phyloP scores from a whole-genome alignment of 2,888 invertebrate species.

The Exocentrus adspersus region DNA sequence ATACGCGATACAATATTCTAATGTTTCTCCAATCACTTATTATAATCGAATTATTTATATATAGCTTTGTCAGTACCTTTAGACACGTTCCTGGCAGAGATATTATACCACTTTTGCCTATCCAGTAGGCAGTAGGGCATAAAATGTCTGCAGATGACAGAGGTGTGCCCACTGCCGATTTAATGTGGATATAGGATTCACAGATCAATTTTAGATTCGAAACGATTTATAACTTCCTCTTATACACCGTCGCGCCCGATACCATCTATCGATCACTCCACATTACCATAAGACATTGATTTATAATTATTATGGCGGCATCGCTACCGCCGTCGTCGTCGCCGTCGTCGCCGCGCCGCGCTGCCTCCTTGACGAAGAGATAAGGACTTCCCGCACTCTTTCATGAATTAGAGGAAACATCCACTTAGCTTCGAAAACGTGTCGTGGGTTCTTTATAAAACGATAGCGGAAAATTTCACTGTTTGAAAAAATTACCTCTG shows the following conservation, averaged over 20 bases:
- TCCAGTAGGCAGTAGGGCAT: slow-evolving; percentile 27
- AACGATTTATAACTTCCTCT: slow-evolving; percentile 65
- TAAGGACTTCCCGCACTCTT: slow-evolving; percentile 41
- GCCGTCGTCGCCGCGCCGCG: slow-evolving; percentile 46
- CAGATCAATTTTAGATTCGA: slow-evolving; percentile 64
- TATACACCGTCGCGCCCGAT: slow-evolving; percentile 57
- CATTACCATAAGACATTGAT: slow-evolving; percentile 65
- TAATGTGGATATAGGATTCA: slow-evolving; percentile 62
- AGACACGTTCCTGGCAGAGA: not conserved
- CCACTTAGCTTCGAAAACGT: slow-evolving; percentile 36
- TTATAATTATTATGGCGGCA: slow-evolving; percentile 65
- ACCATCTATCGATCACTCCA: slow-evolving; percentile 63
- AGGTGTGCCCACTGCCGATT: slow-evolving; percentile 59
- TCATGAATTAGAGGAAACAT: slow-evolving; percentile 50
- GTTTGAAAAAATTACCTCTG: too few species aligned
- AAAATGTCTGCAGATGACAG: slow-evolving; percentile 53
- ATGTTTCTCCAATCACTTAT: not conserved
- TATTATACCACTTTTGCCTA: slow-evolving; percentile 11
- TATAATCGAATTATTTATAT: too few species aligned
- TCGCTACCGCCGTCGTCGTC: too few species aligned
- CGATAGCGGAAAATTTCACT: not conserved
- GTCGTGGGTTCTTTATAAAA: slow-evolving; percentile 18
- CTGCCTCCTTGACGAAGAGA: slow-evolving; percentile 32
- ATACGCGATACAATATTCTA: not conserved
- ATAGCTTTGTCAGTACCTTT: not conserved